These are phyloP conservation scores for Sapayoa aenigma DNA, from an alignment of 2,113 vertebrate genomes.

Conservation along the genomic window DNA sequence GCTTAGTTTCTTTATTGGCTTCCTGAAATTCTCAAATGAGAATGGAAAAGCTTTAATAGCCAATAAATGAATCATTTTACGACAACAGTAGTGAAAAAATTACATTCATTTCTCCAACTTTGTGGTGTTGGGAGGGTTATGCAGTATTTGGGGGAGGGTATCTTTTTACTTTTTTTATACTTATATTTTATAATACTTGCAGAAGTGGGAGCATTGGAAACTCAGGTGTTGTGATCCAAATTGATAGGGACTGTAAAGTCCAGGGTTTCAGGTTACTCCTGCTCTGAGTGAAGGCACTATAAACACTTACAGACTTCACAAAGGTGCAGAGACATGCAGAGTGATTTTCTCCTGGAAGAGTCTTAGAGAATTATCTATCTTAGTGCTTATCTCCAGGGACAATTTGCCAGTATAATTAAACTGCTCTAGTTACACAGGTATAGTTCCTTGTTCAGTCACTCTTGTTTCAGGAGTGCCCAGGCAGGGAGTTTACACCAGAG, in stretches of 20 bases:
- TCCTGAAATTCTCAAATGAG: background rate
- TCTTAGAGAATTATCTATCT: background rate
- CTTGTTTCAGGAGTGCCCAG: background rate
- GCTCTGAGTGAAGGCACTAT: background rate
- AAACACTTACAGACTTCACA: background rate
- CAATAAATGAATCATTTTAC: background rate
- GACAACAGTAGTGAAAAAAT: background rate
- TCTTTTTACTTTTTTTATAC: background rate
- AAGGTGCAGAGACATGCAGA: background rate
- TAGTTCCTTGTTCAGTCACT: background rate
- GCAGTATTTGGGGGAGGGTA: background rate
- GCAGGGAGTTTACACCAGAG: background rate
- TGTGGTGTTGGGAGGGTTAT: background rate
- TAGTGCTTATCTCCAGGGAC: background rate
- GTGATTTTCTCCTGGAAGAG: background rate
- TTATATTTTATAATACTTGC: background rate
- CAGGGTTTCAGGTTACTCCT: background rate
- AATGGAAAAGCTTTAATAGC: background rate
- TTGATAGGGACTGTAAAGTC: background rate
- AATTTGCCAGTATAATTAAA: slow-evolving; percentile 2
- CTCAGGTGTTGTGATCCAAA: background rate
- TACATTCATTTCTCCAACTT: background rate
- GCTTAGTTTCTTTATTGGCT: background rate
- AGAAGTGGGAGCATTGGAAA: background rate
- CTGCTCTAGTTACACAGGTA: background rate